Percentiles rank a stretch among this genome's conserved stretches.
phyloP scores from a whole-genome alignment of 2,113 vertebrate species.

The Solenodon paradoxus region DNA sequence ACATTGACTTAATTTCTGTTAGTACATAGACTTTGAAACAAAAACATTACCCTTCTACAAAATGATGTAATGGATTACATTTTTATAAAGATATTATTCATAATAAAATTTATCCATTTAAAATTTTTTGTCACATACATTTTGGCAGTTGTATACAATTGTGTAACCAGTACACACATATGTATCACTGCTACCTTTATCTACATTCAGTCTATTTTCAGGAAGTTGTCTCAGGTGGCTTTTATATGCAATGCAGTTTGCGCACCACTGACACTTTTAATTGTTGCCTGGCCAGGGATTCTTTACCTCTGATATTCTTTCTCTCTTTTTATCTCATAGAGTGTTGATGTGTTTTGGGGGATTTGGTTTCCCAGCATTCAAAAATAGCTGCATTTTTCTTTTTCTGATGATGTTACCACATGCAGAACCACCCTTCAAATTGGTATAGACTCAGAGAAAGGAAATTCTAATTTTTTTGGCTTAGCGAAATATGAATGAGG shows the following conservation, averaged over 20 bases:
- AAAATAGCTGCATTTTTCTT: not conserved
- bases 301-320: not conserved
- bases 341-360: not conserved
- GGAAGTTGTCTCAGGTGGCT: not conserved
- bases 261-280: not conserved
- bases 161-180: not conserved
- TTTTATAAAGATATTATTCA: not conserved
- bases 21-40: not conserved
- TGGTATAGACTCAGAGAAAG: not conserved
- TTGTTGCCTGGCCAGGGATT: not conserved
- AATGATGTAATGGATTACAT: not conserved
- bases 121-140: not conserved
- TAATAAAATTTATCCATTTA: not conserved
- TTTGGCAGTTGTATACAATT: not conserved
- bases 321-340: not conserved
- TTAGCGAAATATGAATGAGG: conserved; percentile 29
- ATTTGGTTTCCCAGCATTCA: not conserved
- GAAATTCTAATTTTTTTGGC: not conserved
- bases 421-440: not conserved
- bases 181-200: not conserved
- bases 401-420: conserved; percentile 29
- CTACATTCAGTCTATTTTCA: conserved; percentile 7
- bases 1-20: not conserved
- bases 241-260: not conserved
- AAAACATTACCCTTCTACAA: not conserved